Percentiles rank a stretch among this genome's conserved stretches.
phyloP scores from a whole-genome alignment of 1,140 invertebrate genomes.

The Lycorma delicatula region DNA sequence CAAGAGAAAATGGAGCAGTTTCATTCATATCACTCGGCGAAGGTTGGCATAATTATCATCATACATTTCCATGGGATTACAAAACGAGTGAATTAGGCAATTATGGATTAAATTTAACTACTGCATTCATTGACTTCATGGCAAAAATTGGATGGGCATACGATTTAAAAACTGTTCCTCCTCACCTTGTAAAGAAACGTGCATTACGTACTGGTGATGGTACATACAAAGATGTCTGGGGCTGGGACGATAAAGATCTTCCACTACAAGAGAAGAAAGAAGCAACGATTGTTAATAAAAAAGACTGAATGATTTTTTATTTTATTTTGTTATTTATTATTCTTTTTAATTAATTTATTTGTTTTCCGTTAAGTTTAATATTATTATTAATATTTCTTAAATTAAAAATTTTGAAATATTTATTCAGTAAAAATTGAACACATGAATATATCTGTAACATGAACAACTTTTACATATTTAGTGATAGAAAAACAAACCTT shows the following conservation, averaged over 20 bases:
- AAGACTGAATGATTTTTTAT: no score
- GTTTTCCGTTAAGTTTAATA: no score
- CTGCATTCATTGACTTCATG: conserved; percentile 43
- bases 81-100: conserved; percentile 53
- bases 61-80: conserved; percentile 83
- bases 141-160: conserved; percentile 52
- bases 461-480: no score
- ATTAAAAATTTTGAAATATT: no score
- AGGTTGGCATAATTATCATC: conserved; percentile 94
- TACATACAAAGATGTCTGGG: conserved; percentile 27
- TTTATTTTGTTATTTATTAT: no score
- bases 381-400: no score
- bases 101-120: conserved; percentile 43
- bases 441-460: no score
- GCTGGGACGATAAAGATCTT: conserved; percentile 37
- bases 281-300: conserved; percentile 22
- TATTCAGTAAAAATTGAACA: no score
- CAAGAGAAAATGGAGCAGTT: conserved; percentile 60
- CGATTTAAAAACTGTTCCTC: conserved; percentile 47
- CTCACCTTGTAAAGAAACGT: conserved; percentile 44
- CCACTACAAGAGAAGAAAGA: conserved; percentile 27
- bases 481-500: no score
- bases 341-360: no score
- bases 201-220: conserved; percentile 55
- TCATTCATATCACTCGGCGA: conserved; percentile 64